Evolutionary conservation across 2,797 vertebrate genomes (phyloP).

Genomic region (Pseudochirops cupreus): DNA sequence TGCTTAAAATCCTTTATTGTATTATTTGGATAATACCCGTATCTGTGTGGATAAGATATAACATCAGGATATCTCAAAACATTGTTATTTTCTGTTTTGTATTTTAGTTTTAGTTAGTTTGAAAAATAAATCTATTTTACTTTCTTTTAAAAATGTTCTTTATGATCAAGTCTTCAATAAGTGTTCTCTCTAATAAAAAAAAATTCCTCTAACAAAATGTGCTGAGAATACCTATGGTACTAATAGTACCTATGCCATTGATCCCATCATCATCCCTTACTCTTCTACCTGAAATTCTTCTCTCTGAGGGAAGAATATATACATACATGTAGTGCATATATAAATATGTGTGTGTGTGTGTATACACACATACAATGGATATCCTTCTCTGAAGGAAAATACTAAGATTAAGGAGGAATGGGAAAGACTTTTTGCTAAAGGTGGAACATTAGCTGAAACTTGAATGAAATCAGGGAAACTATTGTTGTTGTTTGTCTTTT

Average conservation of each 20-base stretch:
- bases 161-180: too few species aligned
- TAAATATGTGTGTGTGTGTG: neutral
- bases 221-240: too few species aligned
- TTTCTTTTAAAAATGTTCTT: neutral
- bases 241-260: too few species aligned
- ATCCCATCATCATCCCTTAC: too few species aligned
- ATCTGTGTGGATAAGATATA: neutral
- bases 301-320: neutral
- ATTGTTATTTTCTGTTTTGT: neutral
- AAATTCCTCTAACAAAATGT: too few species aligned
- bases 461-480: neutral
- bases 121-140: neutral
- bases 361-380: neutral
- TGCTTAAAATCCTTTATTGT: neutral
- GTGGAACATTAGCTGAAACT: neutral
- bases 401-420: neutral
- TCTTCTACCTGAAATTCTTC: neutral
- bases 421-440: neutral
- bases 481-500: neutral
- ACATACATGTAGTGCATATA: too few species aligned
- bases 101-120: neutral
- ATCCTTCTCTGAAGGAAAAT: neutral
- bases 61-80: neutral
- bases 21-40: neutral
- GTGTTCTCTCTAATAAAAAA: too few species aligned